phyloP scores from a whole-genome alignment of 2,113 vertebrate species.

The Oncorhynchus clarkii region DNA sequence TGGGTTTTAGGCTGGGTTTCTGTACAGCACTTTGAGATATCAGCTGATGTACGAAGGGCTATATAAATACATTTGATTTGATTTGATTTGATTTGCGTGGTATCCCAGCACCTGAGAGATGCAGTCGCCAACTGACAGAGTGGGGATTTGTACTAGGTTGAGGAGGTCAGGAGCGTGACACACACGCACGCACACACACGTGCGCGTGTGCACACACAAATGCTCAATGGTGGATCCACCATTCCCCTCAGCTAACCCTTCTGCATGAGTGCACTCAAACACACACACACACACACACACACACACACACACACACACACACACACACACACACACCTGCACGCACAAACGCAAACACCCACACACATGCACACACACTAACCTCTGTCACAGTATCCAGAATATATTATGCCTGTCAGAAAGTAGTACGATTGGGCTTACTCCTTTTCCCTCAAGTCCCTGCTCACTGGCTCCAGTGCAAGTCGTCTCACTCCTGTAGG shows the following conservation, averaged over 20 bases:
- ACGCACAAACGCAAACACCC: background rate
- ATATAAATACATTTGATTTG: too few species aligned
- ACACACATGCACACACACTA: background rate
- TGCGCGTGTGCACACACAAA: background rate
- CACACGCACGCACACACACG: constrained; percentile 12
- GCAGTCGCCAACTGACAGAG: constrained; percentile 40
- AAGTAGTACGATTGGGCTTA: background rate
- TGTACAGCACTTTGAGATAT: too few species aligned
- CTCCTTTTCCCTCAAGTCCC: constrained; percentile 22
- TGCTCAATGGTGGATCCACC: constrained; percentile 42
- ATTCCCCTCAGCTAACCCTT: constrained; percentile 39
- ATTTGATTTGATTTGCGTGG: background rate
- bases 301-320: background rate
- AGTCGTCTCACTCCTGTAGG: constrained; percentile 9
- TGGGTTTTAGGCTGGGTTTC: too few species aligned
- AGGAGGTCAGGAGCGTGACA: constrained; percentile 42
- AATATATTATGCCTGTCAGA: constrained; percentile 25
- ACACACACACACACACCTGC: background rate
- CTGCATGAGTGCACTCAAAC: constrained; percentile 46
- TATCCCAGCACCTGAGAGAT: constrained; percentile 36
- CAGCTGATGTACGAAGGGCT: too few species aligned
- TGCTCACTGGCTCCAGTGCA: constrained; percentile 9
- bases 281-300: background rate
- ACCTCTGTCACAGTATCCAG: background rate
- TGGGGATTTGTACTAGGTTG: constrained; percentile 46